Base-by-base conservation (phyloP, 2,113 vertebrate species). In the Spea bombifrons region DNA sequence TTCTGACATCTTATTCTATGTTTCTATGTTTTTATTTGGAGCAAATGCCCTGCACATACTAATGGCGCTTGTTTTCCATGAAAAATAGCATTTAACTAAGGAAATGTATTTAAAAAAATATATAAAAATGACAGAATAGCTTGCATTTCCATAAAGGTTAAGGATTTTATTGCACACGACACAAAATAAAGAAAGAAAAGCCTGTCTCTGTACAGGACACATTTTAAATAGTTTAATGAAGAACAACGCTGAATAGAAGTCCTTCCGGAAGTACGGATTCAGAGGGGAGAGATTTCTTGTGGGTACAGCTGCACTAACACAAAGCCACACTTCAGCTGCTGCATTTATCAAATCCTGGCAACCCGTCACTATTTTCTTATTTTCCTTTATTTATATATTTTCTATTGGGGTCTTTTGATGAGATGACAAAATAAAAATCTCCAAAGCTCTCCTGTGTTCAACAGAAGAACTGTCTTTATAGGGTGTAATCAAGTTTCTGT, bases 261-360 rank as follows among this genome's bases (percentile, higher is more conserved):
- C 45, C n/a, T 50, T 68, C 71, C 78, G 78, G 78, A 79, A 68
- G 71, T 73, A 44, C 46, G 15, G 49, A 55, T 30, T 43, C 15
- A 43, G 55, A 47, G 5, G 4, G 30, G 8, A 50, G 30, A 44
- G 44, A 4, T 78, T 72, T 82, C 63, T 64, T 73, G 81, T 73
- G 73, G 68, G 75, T 55, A 77, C 82, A 83, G 82, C 82, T 83
- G 82, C 82, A 74, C 44, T 48, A 73, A 78, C 82, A 83, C 78
- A 83, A 83, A 83, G 82, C 50, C 44, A 17, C 65, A 45, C 72
- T 81, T 83, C 77, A 73, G 61, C 71, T 73, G 63, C 71, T 50
- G 16, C 12, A 17, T 49, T 71, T 74, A 73, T 73, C 67, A 73
- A 80, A 57, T 73, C 71, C 53, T 80, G 78, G 78, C 78, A 80